phyloP scores from a whole-genome alignment of 2,797 vertebrate species.

The Cyprinodon diabolis region DNA sequence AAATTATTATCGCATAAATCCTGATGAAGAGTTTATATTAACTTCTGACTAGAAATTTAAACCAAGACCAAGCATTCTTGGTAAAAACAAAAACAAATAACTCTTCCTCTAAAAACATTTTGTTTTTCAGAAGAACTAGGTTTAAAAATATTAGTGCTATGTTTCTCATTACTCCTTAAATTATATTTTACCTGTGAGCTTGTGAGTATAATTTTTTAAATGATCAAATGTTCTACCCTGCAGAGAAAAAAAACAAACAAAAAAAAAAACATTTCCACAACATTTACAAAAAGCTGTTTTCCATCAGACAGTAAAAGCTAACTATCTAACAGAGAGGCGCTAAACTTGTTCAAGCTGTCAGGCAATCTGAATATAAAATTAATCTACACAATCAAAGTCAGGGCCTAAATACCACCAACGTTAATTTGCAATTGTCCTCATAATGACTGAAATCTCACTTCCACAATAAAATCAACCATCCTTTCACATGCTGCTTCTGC shows the following conservation, averaged over 20 bases:
- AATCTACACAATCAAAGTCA: conserved; percentile 38
- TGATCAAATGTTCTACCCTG: conserved; percentile 5
- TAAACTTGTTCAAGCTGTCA: conserved; percentile 47
- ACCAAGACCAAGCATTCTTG: not conserved
- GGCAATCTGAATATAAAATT: conserved; percentile 51
- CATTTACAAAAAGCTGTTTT: conserved; percentile 25
- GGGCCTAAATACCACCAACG: conserved; percentile 20
- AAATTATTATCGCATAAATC: not conserved
- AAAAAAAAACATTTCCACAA: conserved; percentile 6
- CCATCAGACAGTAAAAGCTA: conserved; percentile 23
- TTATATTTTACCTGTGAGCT: not conserved
- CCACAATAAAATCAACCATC: conserved; percentile 2
- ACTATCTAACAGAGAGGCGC: conserved; percentile 29
- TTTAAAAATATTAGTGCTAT: not conserved
- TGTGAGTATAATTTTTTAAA: not conserved
- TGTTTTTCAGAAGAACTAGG: not conserved
- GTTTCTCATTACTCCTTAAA: conserved; percentile 3
- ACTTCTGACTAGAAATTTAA: not conserved
- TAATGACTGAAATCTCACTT: conserved; percentile 21
- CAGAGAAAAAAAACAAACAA: conserved; percentile 10
- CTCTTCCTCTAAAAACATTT: not conserved
- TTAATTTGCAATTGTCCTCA: conserved; percentile 14
- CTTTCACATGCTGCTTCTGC: not conserved
- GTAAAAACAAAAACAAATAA: no score
- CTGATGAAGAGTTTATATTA: not conserved